A percentile compares a stretch with the other conserved stretches of the same genome.
These are phyloP conservation scores for Zaprionus vittiger DNA, from an alignment of 1,140 invertebrate genomes.

Conservation along the genomic window DNA sequence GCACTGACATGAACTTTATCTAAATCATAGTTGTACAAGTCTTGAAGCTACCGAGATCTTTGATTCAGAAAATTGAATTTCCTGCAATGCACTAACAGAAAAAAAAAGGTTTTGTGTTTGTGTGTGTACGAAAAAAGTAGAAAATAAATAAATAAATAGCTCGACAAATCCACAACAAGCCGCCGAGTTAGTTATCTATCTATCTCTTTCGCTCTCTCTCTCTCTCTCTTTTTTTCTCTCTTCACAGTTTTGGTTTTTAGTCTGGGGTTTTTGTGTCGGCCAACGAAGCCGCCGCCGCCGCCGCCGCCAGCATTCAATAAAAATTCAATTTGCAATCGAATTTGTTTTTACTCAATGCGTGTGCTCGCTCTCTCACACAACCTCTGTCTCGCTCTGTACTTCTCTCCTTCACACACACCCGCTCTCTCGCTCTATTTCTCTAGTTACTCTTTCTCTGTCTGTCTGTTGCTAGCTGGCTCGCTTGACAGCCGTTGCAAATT, in stretches of 20 bases:
- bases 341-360: slow-evolving; percentile 66
- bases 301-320: slow-evolving; percentile 75
- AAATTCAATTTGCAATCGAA: slow-evolving; percentile 80
- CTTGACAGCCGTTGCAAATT: slow-evolving; percentile 51
- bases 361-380: not conserved
- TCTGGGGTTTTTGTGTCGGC: slow-evolving; percentile 22
- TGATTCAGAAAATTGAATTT: slow-evolving; percentile 69
- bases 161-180: slow-evolving; percentile 39
- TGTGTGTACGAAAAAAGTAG: slow-evolving; percentile 9
- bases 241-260: slow-evolving; percentile 16
- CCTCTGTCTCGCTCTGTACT: not conserved
- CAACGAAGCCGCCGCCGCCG: slow-evolving; percentile 16
- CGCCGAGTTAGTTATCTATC: slow-evolving; percentile 23
- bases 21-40: not conserved
- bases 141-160: slow-evolving; percentile 36
- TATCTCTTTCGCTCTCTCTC: not conserved
- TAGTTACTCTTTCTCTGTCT: not conserved
- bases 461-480: slow-evolving; percentile 19
- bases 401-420: not conserved
- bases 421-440: not conserved
- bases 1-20: slow-evolving; percentile 6
- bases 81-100: slow-evolving; percentile 51
- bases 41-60: slow-evolving; percentile 22
- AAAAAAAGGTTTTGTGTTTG: not conserved
- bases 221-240: not conserved